A percentile compares a stretch with the other conserved stretches of the same genome.
phyloP scores from a whole-genome alignment of 2,113 vertebrate genomes.

The Macaca nemestrina region DNA sequence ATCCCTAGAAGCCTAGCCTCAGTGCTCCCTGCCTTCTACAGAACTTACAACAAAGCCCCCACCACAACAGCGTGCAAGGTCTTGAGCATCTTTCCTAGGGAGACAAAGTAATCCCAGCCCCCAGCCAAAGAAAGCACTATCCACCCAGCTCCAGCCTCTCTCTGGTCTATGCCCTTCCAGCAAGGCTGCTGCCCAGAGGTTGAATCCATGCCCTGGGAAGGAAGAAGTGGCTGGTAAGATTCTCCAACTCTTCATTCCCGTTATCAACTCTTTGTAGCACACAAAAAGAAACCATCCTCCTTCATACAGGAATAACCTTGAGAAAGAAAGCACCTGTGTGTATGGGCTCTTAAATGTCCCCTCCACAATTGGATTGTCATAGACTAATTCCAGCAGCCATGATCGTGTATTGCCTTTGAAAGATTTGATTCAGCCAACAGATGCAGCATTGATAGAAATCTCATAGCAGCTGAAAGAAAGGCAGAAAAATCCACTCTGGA shows the following conservation, averaged over 20 bases:
- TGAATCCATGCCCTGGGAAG: not conserved
- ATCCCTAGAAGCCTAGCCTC: not conserved
- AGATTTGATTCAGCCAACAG: constrained; percentile 80
- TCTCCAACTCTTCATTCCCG: not conserved
- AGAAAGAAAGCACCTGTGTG: not conserved
- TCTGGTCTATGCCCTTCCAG: not conserved
- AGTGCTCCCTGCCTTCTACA: not conserved
- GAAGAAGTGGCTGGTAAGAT: not conserved
- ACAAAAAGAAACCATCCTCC: constrained; percentile 56
- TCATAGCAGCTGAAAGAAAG: constrained; percentile 26
- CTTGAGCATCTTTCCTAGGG: not conserved
- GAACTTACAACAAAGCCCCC: not conserved
- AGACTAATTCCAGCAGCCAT: constrained; percentile 68
- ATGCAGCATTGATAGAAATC: constrained; percentile 65
- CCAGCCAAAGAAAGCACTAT: not conserved
- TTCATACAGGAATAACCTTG: constrained; percentile 57
- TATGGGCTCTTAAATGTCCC: constrained; percentile 32
- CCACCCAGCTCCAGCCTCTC: not conserved
- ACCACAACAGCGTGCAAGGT: accelerated
- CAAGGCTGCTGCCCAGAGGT: not conserved
- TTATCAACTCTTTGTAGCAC: not conserved
- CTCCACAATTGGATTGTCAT: constrained; percentile 77
- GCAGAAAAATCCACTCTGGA: constrained; percentile 68
- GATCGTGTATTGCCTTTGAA: constrained; percentile 75
- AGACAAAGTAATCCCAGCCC: not conserved